Evolutionary conservation across 2,113 vertebrate species (phyloP), one percentile per base, ranked within the genome.

Genomic region (Orycteropus afer): DNA sequence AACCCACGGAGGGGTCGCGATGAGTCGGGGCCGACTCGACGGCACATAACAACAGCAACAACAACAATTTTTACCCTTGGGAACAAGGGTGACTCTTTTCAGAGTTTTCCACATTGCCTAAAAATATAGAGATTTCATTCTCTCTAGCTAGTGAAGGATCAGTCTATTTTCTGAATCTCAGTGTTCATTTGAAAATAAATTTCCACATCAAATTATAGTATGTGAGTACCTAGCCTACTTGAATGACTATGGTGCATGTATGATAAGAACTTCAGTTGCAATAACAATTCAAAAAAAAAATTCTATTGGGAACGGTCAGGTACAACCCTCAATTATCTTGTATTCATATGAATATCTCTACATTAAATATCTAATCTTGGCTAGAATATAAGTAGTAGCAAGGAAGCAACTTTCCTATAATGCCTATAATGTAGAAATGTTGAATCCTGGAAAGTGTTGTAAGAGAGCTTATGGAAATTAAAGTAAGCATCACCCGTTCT

Each of bases 81-180:
- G 92, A 96, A 95, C 0, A 59, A 92, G 55, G 61, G 47, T 89
- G n/a, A 80, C 97, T 96, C 17, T 96, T 95, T 91, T 91, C 37
- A 82, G 51, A 89, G 78, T 92, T 95, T 95, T 93, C 97, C 93
- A 42, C 91, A 95, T 40, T 95, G 59, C 59, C 95, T 84, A 69
- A 93, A 97, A 95, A 96, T 94, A 93, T 93, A 97, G 97, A 97
- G 93, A 96, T 92, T 69, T 89, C 83, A 91, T 34, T 96, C 77
- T 97, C 76, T 97, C 83, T 90, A 97, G 87, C 87, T 93, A 97
- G 95, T 89, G 80, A 97, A 97, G 40, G 45, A 89, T 92, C 91
- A 94, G 93, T 91, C 55, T 71, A 97, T 53, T 85, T 57, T 88
- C 89, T 94, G 93, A 94, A 92, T 87, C 93, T 84, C 80, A 69